Conservation (phyloP, 1,140 invertebrate genomes). For the Tetraneura akinire region DNA sequence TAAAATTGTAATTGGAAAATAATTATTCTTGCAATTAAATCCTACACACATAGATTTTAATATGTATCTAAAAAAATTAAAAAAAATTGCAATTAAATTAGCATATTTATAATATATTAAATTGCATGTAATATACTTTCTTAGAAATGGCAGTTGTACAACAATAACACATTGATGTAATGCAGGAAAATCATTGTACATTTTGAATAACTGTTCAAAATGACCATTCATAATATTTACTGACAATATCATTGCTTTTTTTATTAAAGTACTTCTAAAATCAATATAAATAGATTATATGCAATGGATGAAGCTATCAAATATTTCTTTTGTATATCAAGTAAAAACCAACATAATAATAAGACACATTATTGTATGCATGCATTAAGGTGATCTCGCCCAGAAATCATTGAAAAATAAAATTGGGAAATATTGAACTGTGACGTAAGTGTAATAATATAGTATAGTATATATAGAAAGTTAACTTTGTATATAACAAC, state of each 20-base stretch:
- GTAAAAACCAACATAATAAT: no score
- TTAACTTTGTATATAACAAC: no score
- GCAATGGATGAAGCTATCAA: no score
- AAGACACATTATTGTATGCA: no score
- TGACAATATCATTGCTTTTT: constrained; percentile 8
- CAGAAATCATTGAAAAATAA: no score
- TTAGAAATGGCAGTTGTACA: constrained; percentile 22
- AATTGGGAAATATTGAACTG: no score
- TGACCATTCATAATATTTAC: constrained; percentile 30
- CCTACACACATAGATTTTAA: constrained; percentile 9
- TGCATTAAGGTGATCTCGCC: no score
- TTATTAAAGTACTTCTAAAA: constrained; percentile 21
- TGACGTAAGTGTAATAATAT: no score
- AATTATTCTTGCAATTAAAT: constrained; percentile 43
- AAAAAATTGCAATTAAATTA: neutral
- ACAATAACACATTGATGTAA: constrained; percentile 18
- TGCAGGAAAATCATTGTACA: constrained; percentile 14
- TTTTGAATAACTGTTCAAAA: constrained; percentile 16
- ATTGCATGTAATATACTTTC: constrained; percentile 12
- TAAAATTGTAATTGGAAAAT: constrained; percentile 17
- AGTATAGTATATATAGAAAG: no score
- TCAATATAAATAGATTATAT: neutral
- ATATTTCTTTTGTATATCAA: no score
- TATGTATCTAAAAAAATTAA: neutral
- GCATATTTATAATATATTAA: neutral